Conservation (phyloP, 2,113 vertebrate genomes). For the Caracal caracal region DNA sequence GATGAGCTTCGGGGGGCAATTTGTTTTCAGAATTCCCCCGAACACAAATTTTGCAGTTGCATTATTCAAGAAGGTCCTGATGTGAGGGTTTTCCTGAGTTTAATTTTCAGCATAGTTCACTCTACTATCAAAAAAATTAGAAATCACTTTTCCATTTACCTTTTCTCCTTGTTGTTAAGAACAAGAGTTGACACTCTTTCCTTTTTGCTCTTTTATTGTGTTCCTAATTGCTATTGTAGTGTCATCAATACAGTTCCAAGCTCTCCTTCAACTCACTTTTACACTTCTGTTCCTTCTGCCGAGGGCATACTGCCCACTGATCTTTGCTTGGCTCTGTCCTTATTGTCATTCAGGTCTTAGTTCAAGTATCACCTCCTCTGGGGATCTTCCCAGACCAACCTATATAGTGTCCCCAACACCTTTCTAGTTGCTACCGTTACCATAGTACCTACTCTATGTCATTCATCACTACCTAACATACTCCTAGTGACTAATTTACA, state of each 20-base stretch:
- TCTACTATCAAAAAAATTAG: conserved; percentile 37
- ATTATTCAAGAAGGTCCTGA: background rate
- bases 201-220: background rate
- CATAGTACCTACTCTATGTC: background rate
- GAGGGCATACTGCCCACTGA: background rate
- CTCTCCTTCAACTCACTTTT: background rate
- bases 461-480: background rate
- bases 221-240: background rate
- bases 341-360: conserved; percentile 11
- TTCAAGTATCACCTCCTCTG: background rate
- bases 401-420: background rate
- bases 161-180: background rate
- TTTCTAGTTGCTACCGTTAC: background rate
- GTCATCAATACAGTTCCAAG: background rate
- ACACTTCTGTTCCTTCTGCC: background rate
- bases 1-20: conserved; percentile 43
- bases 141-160: background rate
- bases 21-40: conserved; percentile 72
- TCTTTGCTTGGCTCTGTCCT: background rate
- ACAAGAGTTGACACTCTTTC: background rate
- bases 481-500: background rate
- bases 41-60: conserved; percentile 57
- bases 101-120: conserved; percentile 53
- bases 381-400: background rate
- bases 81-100: conserved; percentile 29